Conservation (phyloP, 92 coral and sea anemone species). For the Parazoanthus darwini region DNA sequence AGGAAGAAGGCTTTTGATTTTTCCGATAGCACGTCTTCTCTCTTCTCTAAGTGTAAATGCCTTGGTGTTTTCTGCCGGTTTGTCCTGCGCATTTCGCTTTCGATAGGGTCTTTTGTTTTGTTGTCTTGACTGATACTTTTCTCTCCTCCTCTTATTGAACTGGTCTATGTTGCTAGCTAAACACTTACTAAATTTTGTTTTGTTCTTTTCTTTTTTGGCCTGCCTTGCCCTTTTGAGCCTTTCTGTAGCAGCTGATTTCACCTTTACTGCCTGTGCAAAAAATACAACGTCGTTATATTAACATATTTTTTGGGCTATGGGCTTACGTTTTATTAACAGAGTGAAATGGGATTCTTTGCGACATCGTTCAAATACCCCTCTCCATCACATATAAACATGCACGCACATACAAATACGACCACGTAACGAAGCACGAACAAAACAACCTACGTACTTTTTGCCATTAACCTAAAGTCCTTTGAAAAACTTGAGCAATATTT, state of each 20-base stretch:
- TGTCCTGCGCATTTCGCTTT: neutral
- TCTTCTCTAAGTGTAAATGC: conserved; percentile 3
- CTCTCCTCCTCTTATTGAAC: neutral
- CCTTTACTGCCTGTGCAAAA: conserved; percentile 22
- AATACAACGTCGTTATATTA: neutral
- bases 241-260: neutral
- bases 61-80: neutral
- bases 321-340: no score
- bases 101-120: neutral
- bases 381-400: no score
- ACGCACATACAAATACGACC: no score
- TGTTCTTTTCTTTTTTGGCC: neutral
- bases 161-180: neutral
- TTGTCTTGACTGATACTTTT: neutral
- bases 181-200: neutral
- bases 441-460: no score
- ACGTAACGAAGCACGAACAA: no score
- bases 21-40: conserved; percentile 18
- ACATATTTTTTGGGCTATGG: no score
- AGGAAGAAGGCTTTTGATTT: conserved; percentile 28
- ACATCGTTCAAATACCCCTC: no score
- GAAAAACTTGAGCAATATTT: no score
- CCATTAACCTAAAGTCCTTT: no score
- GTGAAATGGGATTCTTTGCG: no score
- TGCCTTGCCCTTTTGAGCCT: neutral